Base-by-base conservation (phyloP, 2,113 vertebrate species). In the Colistium nudipinnis region DNA sequence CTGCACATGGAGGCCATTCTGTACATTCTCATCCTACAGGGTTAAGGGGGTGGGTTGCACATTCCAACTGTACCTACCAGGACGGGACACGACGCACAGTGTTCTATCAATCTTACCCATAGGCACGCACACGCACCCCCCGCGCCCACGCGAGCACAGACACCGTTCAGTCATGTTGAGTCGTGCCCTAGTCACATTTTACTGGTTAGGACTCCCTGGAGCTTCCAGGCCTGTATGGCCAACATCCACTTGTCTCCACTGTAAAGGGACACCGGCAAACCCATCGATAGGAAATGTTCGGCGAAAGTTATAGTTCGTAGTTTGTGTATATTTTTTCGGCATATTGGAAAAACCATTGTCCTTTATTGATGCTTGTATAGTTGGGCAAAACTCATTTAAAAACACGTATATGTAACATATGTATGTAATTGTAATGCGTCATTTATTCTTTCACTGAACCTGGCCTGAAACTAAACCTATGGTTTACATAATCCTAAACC, bases 31-130 rank as follows among this genome's bases (percentile, higher is more conserved):
- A 11, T 44, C 27, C 65, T 35, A 28, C 19, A 43, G 47, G 9
- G 25, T 31, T 13, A 16, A 16, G 11, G 19, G 19, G 56, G 48
- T 57, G 54, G 48, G 22, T 2, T 24, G 10, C 69, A 55, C 44
- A 75, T 74, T 64, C 75, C 55, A 39, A 35, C 8, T 24, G 54
- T 20, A 51, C 31, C 14, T 33, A 22, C n/a, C n/a, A n/a, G n/a
- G n/a, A n/a, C 25, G 66, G 62, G 49, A 62, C 66, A 57, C 33
- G 70, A 70, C 53, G 76, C 55, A 27, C 60, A 27, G 3, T n/a
- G n/a, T n/a, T n/a, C 25, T 11, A 51, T 43, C 31, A 68, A 14
- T 16, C 17, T 31, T n/a, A n/a, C n/a, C n/a, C n/a, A n/a, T n/a
- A n/a, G n/a, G n/a, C 27, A 52, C n/a, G 1, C 17, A 61, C 33